Conservation (phyloP, 1,140 invertebrate genomes). For the Drosophila guanche region DNA sequence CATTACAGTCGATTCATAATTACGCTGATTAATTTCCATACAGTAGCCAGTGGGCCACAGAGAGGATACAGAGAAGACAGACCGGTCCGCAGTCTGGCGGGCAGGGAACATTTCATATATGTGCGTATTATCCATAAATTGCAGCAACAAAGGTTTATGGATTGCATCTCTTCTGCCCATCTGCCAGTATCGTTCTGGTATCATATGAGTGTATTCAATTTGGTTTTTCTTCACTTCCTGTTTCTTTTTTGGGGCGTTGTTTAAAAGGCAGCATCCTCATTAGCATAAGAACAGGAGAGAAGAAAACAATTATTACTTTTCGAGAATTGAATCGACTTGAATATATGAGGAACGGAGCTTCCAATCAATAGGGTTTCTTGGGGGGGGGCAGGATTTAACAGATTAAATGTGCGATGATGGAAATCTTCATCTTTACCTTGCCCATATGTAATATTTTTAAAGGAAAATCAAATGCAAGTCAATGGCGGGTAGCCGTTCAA, state of each 20-base stretch:
- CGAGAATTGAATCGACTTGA: conserved; percentile 7
- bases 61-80: not conserved
- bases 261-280: conserved; percentile 67
- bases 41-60: conserved; percentile 45
- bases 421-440: too few relatives aligned
- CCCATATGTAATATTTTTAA: too few relatives aligned
- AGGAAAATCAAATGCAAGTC: too few relatives aligned
- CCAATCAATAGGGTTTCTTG: too few relatives aligned
- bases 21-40: conserved; percentile 80
- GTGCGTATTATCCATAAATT: conserved; percentile 48
- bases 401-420: not conserved
- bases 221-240: conserved; percentile 5
- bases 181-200: conserved; percentile 12
- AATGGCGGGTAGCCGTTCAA: too few relatives aligned
- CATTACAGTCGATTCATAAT: conserved; percentile 69
- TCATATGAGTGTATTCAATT: conserved; percentile 42
- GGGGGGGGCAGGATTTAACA: not conserved
- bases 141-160: conserved; percentile 69
- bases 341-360: not conserved
- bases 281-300: conserved; percentile 38
- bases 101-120: conserved; percentile 8
- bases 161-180: conserved; percentile 4
- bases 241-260: conserved; percentile 45
- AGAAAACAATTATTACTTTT: conserved; percentile 51
- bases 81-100: not conserved